Base-by-base conservation (phyloP, 2,888 invertebrate species). In the Micoletzkya japonica region DNA sequence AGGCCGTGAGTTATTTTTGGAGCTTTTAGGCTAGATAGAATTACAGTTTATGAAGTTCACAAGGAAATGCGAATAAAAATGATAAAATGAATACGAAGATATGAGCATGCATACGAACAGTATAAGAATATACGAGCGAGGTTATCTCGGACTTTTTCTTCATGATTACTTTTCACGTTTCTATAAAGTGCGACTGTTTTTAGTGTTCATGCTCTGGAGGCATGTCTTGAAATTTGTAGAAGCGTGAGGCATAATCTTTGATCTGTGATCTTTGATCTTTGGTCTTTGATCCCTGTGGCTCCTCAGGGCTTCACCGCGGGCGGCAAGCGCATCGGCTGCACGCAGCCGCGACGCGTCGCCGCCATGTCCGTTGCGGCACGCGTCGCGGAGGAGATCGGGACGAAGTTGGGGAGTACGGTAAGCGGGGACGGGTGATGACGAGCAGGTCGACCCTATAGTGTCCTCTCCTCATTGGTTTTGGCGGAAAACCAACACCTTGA, bases 361-460 rank as follows among this genome's bases (percentile, higher is more conserved):
- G 96, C 98, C 2, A 99, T 98, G 98, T 95, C 95, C n/a, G 98
- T 99, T 30, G 94, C 98, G 28, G 92, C 96, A 3, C 90, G 98
- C 86, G 98, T 99, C 0, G 93, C 97, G 2, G 93, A 97, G 86
- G 98, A 99, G 90, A 94, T 97, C 93, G 90, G 91, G 77, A 92
- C 93, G 0, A 98, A 97, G 88, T 89, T 98, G 34, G 98, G 97
- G 39, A 86, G 87, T 4, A 64, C 74, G 71, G 81, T 81, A 37
- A 26, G 60, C 59, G 30, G 10, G 49, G 17, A 7, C 32, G 32
- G 54, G 26, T 44, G 26, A n/a, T 30, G 30, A 30, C n/a, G n/a
- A n/a, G n/a, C n/a, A n/a, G n/a, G n/a, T n/a, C n/a, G n/a, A n/a
- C n/a, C n/a, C n/a, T n/a, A n/a, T n/a, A n/a, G n/a, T n/a, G n/a